Evolutionary conservation across 2,113 vertebrate genomes (phyloP), one percentile per base, ranked within the genome.

Genomic region (Lepus americanus): DNA sequence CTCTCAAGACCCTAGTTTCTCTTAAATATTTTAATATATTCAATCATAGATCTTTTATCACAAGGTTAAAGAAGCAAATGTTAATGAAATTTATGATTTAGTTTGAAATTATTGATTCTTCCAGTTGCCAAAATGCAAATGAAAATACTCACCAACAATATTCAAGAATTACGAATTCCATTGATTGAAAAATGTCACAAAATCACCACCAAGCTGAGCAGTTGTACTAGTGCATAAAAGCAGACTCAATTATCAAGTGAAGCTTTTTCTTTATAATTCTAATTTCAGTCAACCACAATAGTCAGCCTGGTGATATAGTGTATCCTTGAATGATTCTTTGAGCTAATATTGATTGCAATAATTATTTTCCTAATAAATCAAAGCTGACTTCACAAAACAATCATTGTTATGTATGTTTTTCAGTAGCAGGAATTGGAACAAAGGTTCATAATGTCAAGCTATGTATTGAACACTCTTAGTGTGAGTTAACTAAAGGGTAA

Each of bases 291-390:
- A 81, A 81, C 13, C 25, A 88, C 67, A 78, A n/a, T n/a, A 73
- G 31, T 80, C 61, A 87, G 16, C 13, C 64, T 81, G 91, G 74
- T 74, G 84, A 87, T 14, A 78, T 27, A 90, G 4, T 69, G 84
- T 51, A 25, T 29, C 29, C 14, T 94, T 93, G 29, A 96, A 55
- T 9, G 16, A 93, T 77, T 78, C 59, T 95, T 89, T 92, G 53
- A 80, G 61, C 53, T 67, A 82, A 84, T 94, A 92, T 64, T 94
- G 78, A 96, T 79, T 63, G 8, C 13, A 86, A 17, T 96, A 94
- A 90, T 88, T 55, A 93, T 94, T 94, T 96, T 94, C 39, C 51
- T 92, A 89, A 87, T 20, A 31, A 95, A 64, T 95, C n/a, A 86
- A 89, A 85, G 85, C 72, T 70, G 78, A 77, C 69, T 95, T 92